Evolutionary conservation across 2,113 vertebrate genomes (phyloP).

Genomic region (Lichenostomus cassidix): DNA sequence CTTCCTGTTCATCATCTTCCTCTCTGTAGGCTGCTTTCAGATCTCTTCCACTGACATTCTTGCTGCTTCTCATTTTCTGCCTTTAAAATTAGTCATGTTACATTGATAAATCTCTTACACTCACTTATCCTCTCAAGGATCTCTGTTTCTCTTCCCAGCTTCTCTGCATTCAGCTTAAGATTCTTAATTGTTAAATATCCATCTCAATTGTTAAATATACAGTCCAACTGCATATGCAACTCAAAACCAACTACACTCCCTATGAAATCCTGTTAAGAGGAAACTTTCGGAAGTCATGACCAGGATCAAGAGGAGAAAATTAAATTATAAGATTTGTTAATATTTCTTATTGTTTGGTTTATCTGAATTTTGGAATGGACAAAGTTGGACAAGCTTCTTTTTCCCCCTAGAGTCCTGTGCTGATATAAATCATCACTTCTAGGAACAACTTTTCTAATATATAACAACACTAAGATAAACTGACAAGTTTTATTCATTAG

Average conservation of each 20-base stretch:
- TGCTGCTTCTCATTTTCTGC: neutral
- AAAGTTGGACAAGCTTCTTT: neutral
- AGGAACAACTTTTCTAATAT: neutral
- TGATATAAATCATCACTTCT: neutral
- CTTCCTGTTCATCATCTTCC: neutral
- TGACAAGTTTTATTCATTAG: neutral
- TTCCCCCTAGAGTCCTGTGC: neutral
- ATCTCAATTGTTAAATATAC: neutral
- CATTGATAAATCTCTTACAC: conserved; percentile 1
- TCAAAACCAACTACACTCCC: neutral
- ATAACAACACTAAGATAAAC: neutral
- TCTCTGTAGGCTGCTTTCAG: neutral
- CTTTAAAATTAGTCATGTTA: conserved; percentile 4
- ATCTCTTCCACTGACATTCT: neutral
- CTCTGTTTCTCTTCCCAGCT: neutral
- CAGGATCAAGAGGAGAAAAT: neutral
- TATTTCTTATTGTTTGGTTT: neutral
- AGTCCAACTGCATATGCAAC: neutral
- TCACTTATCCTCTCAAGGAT: neutral
- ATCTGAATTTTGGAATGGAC: neutral
- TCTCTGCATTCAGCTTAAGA: neutral
- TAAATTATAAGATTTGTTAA: neutral
- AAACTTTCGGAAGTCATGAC: neutral
- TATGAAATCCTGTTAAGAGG: neutral
- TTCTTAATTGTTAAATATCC: conserved; percentile 16